Percentiles rank a stretch among this genome's conserved stretches.
Evolutionary conservation across 2,113 vertebrate genomes (phyloP).

Genomic region (Scomber japonicus): DNA sequence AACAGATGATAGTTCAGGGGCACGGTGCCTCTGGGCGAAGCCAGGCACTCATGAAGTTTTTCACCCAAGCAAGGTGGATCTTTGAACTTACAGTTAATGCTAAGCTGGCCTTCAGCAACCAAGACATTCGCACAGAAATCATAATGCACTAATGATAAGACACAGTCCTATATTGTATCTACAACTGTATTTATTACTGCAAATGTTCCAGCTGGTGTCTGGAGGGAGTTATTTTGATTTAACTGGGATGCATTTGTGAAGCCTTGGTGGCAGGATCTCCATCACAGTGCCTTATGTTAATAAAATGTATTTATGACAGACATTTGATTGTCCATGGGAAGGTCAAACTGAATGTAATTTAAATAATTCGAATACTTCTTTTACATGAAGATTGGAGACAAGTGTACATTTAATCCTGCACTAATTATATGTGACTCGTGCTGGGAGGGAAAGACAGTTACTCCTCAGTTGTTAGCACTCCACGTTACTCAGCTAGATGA

Average conservation of each 20-base stretch:
- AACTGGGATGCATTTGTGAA: not conserved
- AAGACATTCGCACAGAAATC: slow-evolving; percentile 55
- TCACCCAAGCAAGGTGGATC: not conserved
- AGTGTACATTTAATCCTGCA: not conserved
- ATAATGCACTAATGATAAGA: slow-evolving; percentile 11
- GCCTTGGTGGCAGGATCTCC: not conserved
- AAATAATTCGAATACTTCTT: slow-evolving; percentile 42
- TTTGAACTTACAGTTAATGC: too few species aligned
- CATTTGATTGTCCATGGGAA: too few species aligned
- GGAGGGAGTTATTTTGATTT: slow-evolving; percentile 23
- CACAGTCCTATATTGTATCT: not conserved
- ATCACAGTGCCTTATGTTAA: slow-evolving; percentile 40
- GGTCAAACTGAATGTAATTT: slow-evolving; percentile 56
- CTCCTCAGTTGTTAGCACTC: not conserved
- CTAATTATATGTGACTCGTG: not conserved
- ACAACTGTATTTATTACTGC: slow-evolving; percentile 52
- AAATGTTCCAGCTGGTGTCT: slow-evolving; percentile 51
- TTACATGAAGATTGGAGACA: slow-evolving; percentile 6
- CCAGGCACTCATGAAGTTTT: not conserved
- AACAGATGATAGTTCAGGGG: not conserved
- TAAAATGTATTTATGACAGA: too few species aligned
- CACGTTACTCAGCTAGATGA: too few species aligned
- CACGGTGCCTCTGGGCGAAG: slow-evolving; percentile 28
- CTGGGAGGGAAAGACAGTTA: too few species aligned
- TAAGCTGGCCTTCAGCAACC: not conserved